These are phyloP conservation scores for Callorhinus ursinus DNA, from an alignment of 2,113 vertebrate genomes.

Conservation along the genomic window DNA sequence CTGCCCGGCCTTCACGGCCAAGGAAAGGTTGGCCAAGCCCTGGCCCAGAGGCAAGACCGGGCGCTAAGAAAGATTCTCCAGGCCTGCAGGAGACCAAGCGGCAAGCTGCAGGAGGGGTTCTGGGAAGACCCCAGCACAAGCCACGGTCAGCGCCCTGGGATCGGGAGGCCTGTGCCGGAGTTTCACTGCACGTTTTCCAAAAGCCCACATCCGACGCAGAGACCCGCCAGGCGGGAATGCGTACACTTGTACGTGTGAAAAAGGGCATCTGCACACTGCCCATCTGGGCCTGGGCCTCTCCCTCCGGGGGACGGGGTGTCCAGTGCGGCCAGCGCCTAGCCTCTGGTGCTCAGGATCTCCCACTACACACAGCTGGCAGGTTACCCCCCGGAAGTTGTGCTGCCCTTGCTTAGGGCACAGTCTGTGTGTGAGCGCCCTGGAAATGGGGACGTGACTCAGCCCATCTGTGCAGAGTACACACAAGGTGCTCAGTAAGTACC, in stretches of 20 bases:
- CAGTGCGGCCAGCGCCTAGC: rapidly evolving
- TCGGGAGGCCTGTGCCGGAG: neutral
- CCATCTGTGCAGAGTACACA: neutral
- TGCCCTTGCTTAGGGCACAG: neutral
- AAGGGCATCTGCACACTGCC: neutral
- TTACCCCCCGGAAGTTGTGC: neutral
- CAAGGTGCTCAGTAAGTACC: neutral
- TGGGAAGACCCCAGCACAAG: neutral
- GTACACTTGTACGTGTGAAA: neutral
- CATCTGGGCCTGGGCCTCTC: too few relatives aligned
- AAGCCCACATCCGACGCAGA: neutral
- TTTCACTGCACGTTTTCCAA: neutral
- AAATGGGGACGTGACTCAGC: neutral
- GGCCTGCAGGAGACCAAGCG: neutral
- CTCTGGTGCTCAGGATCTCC: neutral
- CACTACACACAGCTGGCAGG: neutral
- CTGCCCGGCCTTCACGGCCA: neutral
- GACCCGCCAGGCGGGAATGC: neutral
- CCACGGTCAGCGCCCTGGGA: neutral
- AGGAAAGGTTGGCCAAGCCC: neutral
- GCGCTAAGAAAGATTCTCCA: neutral
- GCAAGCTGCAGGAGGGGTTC: neutral
- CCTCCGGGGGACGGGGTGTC: neutral
- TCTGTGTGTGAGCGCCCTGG: neutral
- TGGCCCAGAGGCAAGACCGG: neutral